phyloP scores from a whole-genome alignment of 2,797 vertebrate genomes.

The Saxicola maurus region DNA sequence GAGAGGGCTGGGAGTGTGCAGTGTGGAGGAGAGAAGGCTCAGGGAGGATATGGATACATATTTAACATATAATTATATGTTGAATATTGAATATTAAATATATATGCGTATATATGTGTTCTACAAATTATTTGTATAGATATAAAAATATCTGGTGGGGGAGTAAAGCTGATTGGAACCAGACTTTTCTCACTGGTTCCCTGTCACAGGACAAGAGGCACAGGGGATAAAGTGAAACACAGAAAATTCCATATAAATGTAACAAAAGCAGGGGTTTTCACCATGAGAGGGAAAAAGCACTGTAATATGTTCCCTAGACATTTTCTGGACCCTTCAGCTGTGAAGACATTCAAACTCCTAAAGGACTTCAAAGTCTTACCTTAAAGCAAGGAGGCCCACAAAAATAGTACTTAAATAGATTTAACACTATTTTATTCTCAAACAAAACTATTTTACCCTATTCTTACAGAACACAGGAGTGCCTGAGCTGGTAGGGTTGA shows the following conservation, averaged over 20 bases:
- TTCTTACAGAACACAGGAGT: background rate
- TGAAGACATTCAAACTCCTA: background rate
- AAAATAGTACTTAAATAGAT: background rate
- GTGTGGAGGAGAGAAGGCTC: background rate
- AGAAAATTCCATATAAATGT: background rate
- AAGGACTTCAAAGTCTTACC: background rate
- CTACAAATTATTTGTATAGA: background rate
- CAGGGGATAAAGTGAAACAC: background rate
- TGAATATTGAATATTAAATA: background rate
- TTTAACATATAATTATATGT: background rate
- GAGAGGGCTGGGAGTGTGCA: background rate
- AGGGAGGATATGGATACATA: background rate
- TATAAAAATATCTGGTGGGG: accelerated
- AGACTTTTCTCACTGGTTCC: background rate
- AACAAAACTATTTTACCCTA: background rate
- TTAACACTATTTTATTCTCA: background rate
- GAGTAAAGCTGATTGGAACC: background rate
- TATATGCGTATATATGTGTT: too few species aligned
- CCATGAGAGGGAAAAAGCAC: background rate
- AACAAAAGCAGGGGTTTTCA: background rate
- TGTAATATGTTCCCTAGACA: background rate
- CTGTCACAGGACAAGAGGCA: background rate
- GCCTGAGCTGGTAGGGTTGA: background rate
- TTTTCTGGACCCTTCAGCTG: background rate
- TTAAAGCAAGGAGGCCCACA: background rate